Conservation (phyloP, 2,888 invertebrate genomes). For the Lumbricus terrestris region DNA sequence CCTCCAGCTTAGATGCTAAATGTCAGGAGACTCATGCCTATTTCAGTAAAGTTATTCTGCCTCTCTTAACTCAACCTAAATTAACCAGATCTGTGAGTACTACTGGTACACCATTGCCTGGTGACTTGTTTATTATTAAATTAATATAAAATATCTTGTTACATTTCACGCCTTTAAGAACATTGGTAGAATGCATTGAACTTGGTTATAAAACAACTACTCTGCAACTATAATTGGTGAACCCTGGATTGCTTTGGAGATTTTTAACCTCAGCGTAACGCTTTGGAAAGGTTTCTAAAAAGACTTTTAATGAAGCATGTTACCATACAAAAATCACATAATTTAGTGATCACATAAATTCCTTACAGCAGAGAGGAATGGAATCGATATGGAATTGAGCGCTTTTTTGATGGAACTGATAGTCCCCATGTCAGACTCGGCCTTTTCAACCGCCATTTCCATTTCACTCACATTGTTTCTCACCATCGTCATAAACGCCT, state of each 20-base stretch:
- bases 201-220: no score
- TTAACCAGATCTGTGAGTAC: neutral
- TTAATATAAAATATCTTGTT: neutral
- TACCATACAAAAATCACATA: no score
- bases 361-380: conserved; percentile 3
- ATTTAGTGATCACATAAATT: neutral
- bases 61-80: neutral
- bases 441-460: conserved; percentile 23
- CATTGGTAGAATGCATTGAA: no score
- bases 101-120: neutral
- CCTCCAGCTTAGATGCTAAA: no score
- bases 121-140: neutral
- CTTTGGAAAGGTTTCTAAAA: neutral
- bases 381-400: conserved; percentile 17
- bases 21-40: neutral
- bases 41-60: neutral
- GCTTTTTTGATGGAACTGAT: conserved; percentile 23
- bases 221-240: no score
- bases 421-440: conserved; percentile 23
- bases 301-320: neutral
- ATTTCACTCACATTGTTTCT: conserved; percentile 16
- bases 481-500: conserved; percentile 26
- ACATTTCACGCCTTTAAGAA: neutral
- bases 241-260: no score
- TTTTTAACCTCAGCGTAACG: no score